These are phyloP conservation scores for Geococcyx californianus DNA, from an alignment of 2,113 vertebrate species.

Conservation along the genomic window DNA sequence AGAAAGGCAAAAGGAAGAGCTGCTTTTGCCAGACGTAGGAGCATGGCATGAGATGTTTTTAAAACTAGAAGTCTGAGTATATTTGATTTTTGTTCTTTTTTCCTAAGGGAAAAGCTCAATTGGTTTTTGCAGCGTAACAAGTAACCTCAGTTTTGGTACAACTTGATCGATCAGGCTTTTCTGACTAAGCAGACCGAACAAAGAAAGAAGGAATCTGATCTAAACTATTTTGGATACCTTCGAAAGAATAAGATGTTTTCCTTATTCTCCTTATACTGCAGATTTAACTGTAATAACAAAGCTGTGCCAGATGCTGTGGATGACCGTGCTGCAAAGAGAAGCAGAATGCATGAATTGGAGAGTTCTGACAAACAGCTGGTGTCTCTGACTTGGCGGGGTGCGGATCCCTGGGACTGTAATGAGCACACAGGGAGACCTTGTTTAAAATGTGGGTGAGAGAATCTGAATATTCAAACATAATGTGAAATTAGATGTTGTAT, in stretches of 20 bases:
- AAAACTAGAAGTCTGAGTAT: neutral
- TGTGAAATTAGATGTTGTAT: constrained; percentile 67
- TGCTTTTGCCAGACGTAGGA: neutral
- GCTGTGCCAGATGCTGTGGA: constrained; percentile 74
- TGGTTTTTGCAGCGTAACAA: neutral
- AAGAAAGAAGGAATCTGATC: neutral
- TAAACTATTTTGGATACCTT: neutral
- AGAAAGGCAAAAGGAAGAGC: neutral
- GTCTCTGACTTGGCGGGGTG: constrained; percentile 76
- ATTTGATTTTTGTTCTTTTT: neutral
- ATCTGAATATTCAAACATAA: constrained; percentile 77
- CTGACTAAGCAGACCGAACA: neutral
- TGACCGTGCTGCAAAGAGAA: constrained; percentile 74
- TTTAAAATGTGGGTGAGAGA: constrained; percentile 63
- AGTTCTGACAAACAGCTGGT: constrained; percentile 63
- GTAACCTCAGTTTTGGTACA: neutral
- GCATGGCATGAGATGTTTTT: neutral
- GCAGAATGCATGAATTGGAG: constrained; percentile 63
- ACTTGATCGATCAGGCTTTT: neutral
- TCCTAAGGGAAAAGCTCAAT: neutral
- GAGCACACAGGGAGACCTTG: constrained; percentile 22
- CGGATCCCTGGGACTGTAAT: constrained; percentile 73
- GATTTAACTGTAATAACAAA: constrained; percentile 74
- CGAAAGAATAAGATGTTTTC: neutral
- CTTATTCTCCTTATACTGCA: constrained; percentile 42